A percentile compares a stretch with the other conserved stretches of the same genome.
phyloP scores from a whole-genome alignment of 1,140 invertebrate genomes.

The Diprion similis region DNA sequence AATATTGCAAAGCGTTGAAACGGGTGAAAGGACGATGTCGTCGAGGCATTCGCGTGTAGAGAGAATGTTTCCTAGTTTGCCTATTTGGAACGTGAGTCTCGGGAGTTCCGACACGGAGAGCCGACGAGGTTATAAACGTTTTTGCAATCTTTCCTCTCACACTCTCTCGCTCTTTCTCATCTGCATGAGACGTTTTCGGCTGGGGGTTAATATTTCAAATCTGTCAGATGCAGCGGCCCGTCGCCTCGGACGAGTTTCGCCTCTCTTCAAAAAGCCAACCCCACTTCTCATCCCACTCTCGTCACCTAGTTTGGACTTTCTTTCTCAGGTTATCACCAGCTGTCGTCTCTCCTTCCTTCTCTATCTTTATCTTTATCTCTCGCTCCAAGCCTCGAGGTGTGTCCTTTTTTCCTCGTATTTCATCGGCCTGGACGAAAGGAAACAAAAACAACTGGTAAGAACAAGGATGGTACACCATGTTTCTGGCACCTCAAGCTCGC shows the following conservation, averaged over 20 bases:
- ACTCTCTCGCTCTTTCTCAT: neutral
- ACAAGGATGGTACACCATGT: neutral
- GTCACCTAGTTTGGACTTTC: conserved; percentile 21
- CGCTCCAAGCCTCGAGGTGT: neutral
- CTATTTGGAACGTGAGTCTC: too few relatives aligned
- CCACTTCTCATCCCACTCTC: neutral
- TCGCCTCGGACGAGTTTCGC: conserved; percentile 6
- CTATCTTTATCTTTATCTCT: conserved; percentile 10
- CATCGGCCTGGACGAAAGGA: neutral
- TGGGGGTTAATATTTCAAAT: neutral
- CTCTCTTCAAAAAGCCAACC: neutral
- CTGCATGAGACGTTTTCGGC: neutral
- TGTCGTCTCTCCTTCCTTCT: neutral
- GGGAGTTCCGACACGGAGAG: neutral
- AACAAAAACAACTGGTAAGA: neutral
- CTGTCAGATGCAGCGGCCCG: neutral
- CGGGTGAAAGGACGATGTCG: too few relatives aligned
- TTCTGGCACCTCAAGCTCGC: neutral
- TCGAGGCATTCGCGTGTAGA: too few relatives aligned
- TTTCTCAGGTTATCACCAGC: conserved; percentile 19
- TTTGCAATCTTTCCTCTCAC: too few relatives aligned
- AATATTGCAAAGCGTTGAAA: too few relatives aligned
- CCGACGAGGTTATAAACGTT: neutral
- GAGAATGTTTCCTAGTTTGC: too few relatives aligned
- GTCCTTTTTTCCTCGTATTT: neutral